A percentile compares a stretch with the other conserved stretches of the same genome.
Evolutionary conservation across 2,888 invertebrate species (phyloP).

Genomic region (Drosophila testacea): DNA sequence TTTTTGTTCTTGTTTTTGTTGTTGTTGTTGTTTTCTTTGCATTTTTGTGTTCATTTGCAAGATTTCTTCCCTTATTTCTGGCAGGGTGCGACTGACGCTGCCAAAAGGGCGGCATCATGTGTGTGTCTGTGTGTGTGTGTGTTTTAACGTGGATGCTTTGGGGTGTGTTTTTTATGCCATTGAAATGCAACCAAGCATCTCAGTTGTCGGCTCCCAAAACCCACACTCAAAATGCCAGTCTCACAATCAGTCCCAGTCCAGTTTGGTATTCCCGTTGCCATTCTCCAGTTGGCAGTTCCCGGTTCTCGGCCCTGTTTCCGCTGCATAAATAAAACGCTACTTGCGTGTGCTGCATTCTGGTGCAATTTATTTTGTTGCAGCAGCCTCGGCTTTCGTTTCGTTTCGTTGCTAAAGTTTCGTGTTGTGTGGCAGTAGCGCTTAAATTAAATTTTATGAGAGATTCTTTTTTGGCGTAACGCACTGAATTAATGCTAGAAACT

Average conservation of each 20-base stretch:
- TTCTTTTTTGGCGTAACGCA: constrained; percentile 30
- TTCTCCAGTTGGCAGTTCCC: constrained; percentile 12
- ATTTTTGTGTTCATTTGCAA: constrained; percentile 80
- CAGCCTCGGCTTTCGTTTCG: constrained; percentile 21
- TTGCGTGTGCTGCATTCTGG: constrained; percentile 73
- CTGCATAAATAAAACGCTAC: constrained; percentile 79
- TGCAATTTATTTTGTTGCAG: constrained; percentile 74
- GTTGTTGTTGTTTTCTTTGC: constrained; percentile 50
- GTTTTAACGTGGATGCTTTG: constrained; percentile 39
- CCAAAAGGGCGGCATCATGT: constrained; percentile 50
- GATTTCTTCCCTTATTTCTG: constrained; percentile 79
- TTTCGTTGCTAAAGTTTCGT: constrained; percentile 47
- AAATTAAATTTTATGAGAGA: constrained; percentile 61
- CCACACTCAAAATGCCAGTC: constrained; percentile 1
- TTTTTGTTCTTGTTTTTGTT: constrained; percentile 7
- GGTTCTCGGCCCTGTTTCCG: constrained; percentile 62
- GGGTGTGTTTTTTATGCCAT: constrained; percentile 69
- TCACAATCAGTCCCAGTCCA: constrained; percentile 9
- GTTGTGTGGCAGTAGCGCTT: constrained; percentile 44
- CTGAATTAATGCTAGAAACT: constrained; percentile 31
- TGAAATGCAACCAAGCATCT: constrained; percentile 79
- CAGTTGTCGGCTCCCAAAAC: constrained; percentile 35
- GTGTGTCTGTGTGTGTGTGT: constrained; percentile 34
- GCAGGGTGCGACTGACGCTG: constrained; percentile 49
- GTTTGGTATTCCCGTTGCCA: constrained; percentile 7